phyloP scores from a whole-genome alignment of 2,113 vertebrate species.

The Labrus mixtus region DNA sequence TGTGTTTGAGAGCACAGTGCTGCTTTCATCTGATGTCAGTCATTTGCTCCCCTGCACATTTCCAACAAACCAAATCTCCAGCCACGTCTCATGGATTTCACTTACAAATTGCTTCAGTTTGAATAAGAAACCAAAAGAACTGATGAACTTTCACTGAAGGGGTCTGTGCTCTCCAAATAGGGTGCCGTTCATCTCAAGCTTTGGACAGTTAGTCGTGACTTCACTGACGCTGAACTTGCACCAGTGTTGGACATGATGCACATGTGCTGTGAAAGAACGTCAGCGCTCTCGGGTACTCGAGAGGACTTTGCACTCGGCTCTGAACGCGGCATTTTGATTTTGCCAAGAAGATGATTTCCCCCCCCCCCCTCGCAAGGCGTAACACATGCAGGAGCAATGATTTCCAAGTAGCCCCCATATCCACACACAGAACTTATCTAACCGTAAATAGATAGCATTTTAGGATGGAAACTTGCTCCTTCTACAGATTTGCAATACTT shows the following conservation, averaged over 20 bases:
- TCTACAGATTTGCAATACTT: conserved; percentile 13
- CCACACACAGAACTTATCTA: conserved; percentile 12
- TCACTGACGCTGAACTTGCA: conserved; percentile 3
- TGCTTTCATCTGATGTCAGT: conserved; percentile 33
- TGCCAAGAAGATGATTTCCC: conserved; percentile 23
- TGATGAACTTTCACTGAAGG: neutral
- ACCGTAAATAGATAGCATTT: conserved; percentile 22
- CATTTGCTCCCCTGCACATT: conserved; percentile 27
- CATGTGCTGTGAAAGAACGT: conserved; percentile 24
- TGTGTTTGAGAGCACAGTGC: conserved; percentile 83
- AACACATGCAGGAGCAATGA: conserved; percentile 32
- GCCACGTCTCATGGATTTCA: conserved; percentile 9
- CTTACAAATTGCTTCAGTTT: conserved; percentile 6
- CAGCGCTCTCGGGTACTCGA: neutral
- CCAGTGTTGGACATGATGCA: conserved; percentile 21
- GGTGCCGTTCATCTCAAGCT: neutral
- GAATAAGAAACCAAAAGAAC: neutral
- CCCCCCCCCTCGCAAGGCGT: neutral
- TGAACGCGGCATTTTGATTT: conserved; percentile 5
- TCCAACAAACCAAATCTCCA: conserved; percentile 29
- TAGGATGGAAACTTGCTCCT: conserved; percentile 15
- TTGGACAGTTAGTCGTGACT: conserved; percentile 2
- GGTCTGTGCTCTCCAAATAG: neutral
- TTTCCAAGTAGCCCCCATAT: conserved; percentile 60
- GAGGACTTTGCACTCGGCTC: conserved; percentile 33